Percentiles rank a stretch among this genome's conserved stretches.
These are phyloP conservation scores for Callyntrura sp. DNA, from an alignment of 2,888 invertebrate species.

Conservation along the genomic window DNA sequence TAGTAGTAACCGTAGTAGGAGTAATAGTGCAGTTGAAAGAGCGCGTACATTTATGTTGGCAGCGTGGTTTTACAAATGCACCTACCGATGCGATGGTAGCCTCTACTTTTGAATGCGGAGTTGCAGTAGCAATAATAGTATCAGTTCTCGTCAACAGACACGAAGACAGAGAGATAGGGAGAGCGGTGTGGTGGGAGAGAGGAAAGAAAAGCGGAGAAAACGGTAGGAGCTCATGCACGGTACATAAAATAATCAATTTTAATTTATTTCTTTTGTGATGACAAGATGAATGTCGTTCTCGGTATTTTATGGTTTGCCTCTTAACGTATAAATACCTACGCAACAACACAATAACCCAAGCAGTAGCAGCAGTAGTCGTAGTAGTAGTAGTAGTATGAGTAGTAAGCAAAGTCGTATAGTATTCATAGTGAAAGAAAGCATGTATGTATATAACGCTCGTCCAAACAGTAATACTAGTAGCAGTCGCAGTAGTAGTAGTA, in stretches of 20 bases:
- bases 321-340: slow-evolving; percentile 43
- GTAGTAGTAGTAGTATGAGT: background rate
- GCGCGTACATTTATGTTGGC: too few species aligned
- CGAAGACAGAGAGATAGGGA: background rate
- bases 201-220: slow-evolving; percentile 18
- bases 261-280: slow-evolving; percentile 76
- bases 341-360: background rate
- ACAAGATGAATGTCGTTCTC: slow-evolving; percentile 76
- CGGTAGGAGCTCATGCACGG: slow-evolving; percentile 49
- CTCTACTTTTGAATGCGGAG: background rate
- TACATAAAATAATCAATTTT: slow-evolving; percentile 76
- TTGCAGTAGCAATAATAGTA: background rate
- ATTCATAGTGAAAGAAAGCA: background rate
- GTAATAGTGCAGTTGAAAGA: too few species aligned
- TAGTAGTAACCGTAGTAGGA: too few species aligned
- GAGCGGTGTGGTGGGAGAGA: background rate
- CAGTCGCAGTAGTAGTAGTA: background rate
- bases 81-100: too few species aligned
- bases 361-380: background rate
- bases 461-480: background rate
- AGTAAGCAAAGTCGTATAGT: too few species aligned
- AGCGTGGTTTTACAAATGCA: too few species aligned
- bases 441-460: background rate
- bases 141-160: background rate
- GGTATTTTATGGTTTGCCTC: slow-evolving; percentile 73